A percentile compares a stretch with the other conserved stretches of the same genome.
These are phyloP conservation scores for Mythimna albipuncta DNA, from an alignment of 2,888 invertebrate species.

Conservation along the genomic window DNA sequence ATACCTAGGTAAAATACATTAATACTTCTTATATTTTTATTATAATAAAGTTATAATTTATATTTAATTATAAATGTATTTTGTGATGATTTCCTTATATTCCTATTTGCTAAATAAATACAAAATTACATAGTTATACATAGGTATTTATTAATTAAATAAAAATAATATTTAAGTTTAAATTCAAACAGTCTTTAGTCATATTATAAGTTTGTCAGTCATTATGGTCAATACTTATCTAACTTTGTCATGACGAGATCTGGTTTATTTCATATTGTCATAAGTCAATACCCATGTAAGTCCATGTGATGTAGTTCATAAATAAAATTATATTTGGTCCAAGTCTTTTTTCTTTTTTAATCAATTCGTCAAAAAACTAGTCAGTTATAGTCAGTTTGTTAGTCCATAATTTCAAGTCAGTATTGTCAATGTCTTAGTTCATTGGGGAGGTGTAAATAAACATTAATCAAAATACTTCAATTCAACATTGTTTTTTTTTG, in stretches of 20 bases:
- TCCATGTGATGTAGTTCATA: constrained; percentile 35
- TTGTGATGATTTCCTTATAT: constrained; percentile 7
- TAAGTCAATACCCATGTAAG: constrained; percentile 25
- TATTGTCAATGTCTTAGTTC: neutral
- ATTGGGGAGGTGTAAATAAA: neutral
- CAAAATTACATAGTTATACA: constrained; percentile 19
- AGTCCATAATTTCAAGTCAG: neutral
- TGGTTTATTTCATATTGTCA: constrained; percentile 37
- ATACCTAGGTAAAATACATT: neutral
- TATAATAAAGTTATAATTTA: neutral
- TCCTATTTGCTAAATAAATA: constrained; percentile 9
- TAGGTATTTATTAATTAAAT: constrained; percentile 13
- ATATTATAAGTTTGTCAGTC: constrained; percentile 33
- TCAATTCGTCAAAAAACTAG: neutral
- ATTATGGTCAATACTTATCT: constrained; percentile 41
- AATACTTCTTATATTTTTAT: neutral
- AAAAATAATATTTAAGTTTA: constrained; percentile 15
- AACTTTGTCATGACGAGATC: constrained; percentile 59
- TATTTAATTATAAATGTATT: neutral
- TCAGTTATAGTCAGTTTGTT: neutral
- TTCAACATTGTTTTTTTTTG: too few species aligned
- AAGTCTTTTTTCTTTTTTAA: constrained; percentile 27
- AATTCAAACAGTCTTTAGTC: constrained; percentile 58
- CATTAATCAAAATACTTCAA: neutral
- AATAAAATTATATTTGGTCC: constrained; percentile 53